These are phyloP conservation scores for Telenomus remus DNA, from an alignment of 1,140 invertebrate genomes.

Conservation along the genomic window DNA sequence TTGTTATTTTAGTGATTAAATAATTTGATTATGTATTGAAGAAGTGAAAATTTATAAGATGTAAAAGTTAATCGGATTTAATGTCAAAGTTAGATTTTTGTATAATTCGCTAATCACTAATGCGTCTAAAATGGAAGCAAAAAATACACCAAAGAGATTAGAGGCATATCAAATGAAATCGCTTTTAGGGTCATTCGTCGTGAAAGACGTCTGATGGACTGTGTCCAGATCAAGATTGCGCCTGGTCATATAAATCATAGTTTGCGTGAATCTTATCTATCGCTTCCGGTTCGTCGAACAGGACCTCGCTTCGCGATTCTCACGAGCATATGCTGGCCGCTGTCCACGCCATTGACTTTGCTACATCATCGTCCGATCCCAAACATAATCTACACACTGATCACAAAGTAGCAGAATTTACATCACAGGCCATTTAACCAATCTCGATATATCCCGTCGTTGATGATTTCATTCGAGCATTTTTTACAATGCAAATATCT, in stretches of 20 bases:
- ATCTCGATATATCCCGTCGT: constrained; percentile 6
- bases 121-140: constrained; percentile 3
- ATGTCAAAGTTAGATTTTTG: constrained; percentile 3
- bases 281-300: constrained; percentile 71
- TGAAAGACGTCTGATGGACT: constrained; percentile 63
- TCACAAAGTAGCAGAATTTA: constrained; percentile 39
- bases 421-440: constrained; percentile 40
- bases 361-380: constrained; percentile 59
- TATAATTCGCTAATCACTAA: constrained; percentile 9
- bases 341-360: constrained; percentile 76
- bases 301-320: constrained; percentile 54
- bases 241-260: constrained; percentile 73
- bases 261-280: constrained; percentile 73
- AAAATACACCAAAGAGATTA: constrained; percentile 26
- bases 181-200: constrained; percentile 44
- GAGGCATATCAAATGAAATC: constrained; percentile 20
- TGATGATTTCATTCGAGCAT: constrained; percentile 25
- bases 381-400: constrained; percentile 32
- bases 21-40: too few relatives aligned
- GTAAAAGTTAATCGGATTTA: too few relatives aligned
- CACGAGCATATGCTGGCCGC: constrained; percentile 74
- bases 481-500: too few relatives aligned
- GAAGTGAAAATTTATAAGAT: too few relatives aligned
- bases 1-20: too few relatives aligned
- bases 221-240: constrained; percentile 68